Conservation (phyloP, 2,797 vertebrate genomes). For the Loriculus beryllinus region DNA sequence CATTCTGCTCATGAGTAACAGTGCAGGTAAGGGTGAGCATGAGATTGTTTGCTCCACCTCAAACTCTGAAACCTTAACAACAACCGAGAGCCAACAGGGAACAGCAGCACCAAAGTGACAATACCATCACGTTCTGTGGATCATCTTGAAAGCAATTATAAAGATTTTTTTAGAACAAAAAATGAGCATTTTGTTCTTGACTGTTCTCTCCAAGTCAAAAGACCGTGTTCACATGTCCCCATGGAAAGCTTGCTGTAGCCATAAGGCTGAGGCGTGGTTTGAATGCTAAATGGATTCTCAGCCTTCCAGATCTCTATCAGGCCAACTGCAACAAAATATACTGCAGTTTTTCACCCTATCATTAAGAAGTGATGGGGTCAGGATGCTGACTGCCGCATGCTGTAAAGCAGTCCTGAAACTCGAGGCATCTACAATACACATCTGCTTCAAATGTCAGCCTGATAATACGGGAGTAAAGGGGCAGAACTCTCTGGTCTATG, state of each 20-base stretch:
- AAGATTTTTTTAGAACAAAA: neutral
- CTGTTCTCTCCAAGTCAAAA: neutral
- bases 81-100: neutral
- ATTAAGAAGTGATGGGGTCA: neutral
- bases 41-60: neutral
- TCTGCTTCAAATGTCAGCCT: neutral
- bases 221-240: neutral
- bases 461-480: neutral
- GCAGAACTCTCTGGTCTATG: neutral
- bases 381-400: neutral
- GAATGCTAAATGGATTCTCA: neutral
- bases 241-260: neutral
- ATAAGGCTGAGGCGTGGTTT: neutral
- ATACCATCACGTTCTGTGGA: fast-evolving
- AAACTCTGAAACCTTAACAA: fast-evolving
- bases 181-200: neutral
- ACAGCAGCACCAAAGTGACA: neutral
- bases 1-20: neutral
- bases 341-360: neutral
- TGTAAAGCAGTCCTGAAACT: neutral
- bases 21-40: neutral
- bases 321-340: neutral
- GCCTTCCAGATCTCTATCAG: neutral
- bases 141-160: neutral
- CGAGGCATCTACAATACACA: neutral